Evolutionary conservation across 2,113 vertebrate genomes (phyloP).

Genomic region (Hepsetus odoe): DNA sequence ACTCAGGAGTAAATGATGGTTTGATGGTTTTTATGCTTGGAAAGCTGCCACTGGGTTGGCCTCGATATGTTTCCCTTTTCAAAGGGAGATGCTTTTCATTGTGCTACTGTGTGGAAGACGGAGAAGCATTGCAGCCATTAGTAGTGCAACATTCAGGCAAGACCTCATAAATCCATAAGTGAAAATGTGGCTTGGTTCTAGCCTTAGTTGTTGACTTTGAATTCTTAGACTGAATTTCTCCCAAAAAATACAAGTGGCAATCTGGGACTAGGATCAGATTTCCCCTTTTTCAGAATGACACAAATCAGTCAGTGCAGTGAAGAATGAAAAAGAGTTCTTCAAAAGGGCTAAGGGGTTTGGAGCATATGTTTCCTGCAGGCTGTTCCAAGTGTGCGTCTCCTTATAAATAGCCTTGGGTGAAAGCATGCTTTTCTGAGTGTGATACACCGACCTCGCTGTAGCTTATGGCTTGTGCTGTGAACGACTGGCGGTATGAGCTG

Average conservation of each 20-base stretch:
- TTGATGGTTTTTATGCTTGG: conserved; percentile 45
- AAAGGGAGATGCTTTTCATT: conserved; percentile 11
- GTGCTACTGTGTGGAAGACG: conserved; percentile 11
- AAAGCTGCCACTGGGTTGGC: conserved; percentile 27
- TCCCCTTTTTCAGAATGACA: neutral
- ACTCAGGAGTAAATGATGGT: conserved; percentile 45
- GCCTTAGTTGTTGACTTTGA: conserved; percentile 5
- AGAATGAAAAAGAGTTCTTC: neutral
- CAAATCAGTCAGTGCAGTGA: neutral
- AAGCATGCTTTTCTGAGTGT: conserved; percentile 11
- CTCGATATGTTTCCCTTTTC: conserved; percentile 42
- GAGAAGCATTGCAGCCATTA: conserved; percentile 20
- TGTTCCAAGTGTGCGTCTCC: neutral
- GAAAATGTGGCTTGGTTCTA: conserved; percentile 9
- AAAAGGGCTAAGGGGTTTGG: neutral
- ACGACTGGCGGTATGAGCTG: conserved; percentile 30
- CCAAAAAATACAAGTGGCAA: neutral
- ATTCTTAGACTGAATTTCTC: neutral
- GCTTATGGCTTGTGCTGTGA: conserved; percentile 18
- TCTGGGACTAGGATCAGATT: neutral
- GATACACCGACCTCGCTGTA: conserved; percentile 22
- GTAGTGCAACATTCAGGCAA: neutral
- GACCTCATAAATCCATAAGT: neutral
- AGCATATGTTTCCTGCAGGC: conserved; percentile 11
- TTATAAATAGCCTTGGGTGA: conserved; percentile 23